phyloP scores from a whole-genome alignment of 2,113 vertebrate genomes.

The Nesogale talazaci region DNA sequence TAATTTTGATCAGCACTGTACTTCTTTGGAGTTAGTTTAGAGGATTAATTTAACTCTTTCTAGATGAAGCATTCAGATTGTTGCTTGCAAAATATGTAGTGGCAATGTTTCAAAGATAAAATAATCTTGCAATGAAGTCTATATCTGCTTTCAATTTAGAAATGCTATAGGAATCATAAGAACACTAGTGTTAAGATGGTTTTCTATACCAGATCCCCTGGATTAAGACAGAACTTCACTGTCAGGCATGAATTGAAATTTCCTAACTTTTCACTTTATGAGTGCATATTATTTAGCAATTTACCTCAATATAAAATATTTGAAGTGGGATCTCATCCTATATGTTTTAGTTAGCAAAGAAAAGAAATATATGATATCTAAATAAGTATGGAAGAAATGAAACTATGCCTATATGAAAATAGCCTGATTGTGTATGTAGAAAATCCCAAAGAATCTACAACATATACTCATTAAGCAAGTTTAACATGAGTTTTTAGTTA shows the following conservation, averaged over 20 bases:
- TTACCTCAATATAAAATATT: not conserved
- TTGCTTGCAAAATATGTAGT: not conserved
- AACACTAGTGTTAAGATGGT: not conserved
- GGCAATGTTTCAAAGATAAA: not conserved
- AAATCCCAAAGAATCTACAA: not conserved
- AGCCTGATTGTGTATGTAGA: not conserved
- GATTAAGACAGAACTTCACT: not conserved
- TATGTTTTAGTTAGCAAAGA: not conserved
- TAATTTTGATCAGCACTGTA: not conserved
- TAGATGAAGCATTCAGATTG: not conserved
- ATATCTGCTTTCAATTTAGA: not conserved
- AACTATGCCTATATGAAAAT: too few relatives aligned
- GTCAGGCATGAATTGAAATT: not conserved
- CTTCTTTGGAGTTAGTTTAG: not conserved
- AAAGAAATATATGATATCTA: not conserved
- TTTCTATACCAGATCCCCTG: not conserved
- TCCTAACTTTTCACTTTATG: not conserved
- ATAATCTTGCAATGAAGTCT: not conserved
- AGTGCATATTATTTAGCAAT: not conserved
- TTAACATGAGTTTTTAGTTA: too few relatives aligned
- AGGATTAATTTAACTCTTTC: constrained; percentile 19
- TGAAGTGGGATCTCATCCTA: rapidly evolving
- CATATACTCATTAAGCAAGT: too few relatives aligned
- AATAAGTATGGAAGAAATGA: not conserved
- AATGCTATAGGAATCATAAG: not conserved